A percentile compares a stretch with the other conserved stretches of the same genome.
These are phyloP conservation scores for Caracal caracal DNA, from an alignment of 2,113 vertebrate species.

Conservation along the genomic window DNA sequence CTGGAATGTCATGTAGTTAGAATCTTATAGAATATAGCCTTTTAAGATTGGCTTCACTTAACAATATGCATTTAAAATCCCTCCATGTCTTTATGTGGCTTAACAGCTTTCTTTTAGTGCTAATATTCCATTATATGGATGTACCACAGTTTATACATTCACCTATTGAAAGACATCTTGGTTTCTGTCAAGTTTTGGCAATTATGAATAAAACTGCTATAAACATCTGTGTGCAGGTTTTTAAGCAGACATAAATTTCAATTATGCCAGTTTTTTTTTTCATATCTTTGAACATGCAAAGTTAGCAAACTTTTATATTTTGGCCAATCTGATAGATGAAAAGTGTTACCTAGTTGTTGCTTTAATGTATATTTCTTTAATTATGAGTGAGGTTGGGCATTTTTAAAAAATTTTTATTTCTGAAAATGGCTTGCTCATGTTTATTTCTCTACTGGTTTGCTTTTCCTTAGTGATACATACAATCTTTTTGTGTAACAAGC, in stretches of 20 bases:
- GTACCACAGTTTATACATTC: background rate
- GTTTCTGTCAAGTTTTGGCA: background rate
- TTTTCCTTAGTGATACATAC: background rate
- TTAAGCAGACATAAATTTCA: background rate
- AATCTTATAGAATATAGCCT: background rate
- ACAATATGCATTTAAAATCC: background rate
- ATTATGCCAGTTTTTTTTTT: background rate
- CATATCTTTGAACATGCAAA: background rate
- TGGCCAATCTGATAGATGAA: background rate
- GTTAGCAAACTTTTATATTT: background rate
- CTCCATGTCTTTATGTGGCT: background rate
- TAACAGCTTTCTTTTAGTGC: background rate
- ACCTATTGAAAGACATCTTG: background rate
- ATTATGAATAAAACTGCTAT: background rate
- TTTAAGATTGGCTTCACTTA: background rate
- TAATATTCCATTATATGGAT: background rate
- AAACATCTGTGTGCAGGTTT: background rate
- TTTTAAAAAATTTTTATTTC: background rate
- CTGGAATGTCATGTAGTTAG: background rate
- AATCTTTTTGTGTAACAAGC: background rate
- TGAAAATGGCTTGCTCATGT: background rate
- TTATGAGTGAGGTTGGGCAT: background rate
- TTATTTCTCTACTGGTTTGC: background rate
- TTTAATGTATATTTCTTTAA: background rate
- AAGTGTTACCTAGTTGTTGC: background rate